Percentiles rank a stretch among this genome's conserved stretches.
Evolutionary conservation across 1,140 invertebrate genomes (phyloP).

Genomic region (Tribolium castaneum): DNA sequence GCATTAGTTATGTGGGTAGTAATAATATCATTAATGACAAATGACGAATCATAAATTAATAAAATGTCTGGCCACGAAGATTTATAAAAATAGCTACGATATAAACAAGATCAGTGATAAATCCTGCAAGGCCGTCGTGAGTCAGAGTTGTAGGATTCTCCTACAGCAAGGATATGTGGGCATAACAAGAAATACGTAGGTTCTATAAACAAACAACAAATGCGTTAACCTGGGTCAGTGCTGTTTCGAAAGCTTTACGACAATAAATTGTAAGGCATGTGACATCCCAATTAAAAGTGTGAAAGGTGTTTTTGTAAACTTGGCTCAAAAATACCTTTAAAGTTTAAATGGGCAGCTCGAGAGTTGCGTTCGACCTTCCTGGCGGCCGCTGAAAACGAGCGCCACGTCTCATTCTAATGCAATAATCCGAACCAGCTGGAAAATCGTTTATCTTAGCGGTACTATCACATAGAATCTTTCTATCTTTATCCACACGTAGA

Average conservation of each 20-base stretch:
- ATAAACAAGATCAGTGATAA: slow-evolving; percentile 15
- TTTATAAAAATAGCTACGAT: slow-evolving; percentile 2
- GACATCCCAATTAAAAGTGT: background rate
- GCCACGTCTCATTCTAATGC: slow-evolving; percentile 18
- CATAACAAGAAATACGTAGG: slow-evolving; percentile 4
- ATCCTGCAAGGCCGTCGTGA: slow-evolving; percentile 4
- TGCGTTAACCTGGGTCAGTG: slow-evolving; percentile 20
- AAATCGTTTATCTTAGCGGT: slow-evolving; percentile 6
- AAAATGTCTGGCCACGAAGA: background rate
- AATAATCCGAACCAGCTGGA: slow-evolving; percentile 24
- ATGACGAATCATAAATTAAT: slow-evolving; percentile 9
- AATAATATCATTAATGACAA: background rate
- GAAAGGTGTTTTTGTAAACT: background rate
- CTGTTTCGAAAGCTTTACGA: background rate
- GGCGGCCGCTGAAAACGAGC: background rate
- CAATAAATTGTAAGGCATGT: background rate
- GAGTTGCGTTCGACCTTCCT: background rate
- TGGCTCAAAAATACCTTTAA: slow-evolving; percentile 3
- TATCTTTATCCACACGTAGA: slow-evolving; percentile 15
- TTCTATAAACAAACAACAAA: slow-evolving; percentile 18
- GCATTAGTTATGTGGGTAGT: background rate
- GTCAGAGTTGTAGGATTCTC: slow-evolving; percentile 7
- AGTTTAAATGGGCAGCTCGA: slow-evolving; percentile 18
- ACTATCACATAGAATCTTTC: slow-evolving; percentile 23
- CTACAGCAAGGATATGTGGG: slow-evolving; percentile 10